Evolutionary conservation across 2,113 vertebrate genomes (phyloP), one percentile per base, ranked within the genome.

Genomic region (Macquaria australasica): DNA sequence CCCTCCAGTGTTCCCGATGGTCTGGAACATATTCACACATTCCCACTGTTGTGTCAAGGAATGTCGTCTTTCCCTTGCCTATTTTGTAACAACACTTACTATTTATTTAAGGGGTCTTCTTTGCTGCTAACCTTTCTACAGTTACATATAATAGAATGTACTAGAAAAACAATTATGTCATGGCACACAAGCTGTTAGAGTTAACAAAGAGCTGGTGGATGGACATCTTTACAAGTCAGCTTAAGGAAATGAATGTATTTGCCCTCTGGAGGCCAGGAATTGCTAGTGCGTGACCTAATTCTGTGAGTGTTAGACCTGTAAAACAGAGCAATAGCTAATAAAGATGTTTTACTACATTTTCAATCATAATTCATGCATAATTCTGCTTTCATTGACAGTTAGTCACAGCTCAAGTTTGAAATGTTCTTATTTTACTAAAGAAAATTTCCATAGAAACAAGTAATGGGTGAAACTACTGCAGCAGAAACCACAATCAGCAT

Each of bases 251-350:
- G 11, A 5, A 37, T 43, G 15, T 48, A 79, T 80, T 73, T 82
- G 83, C 79, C 84, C 79, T 56, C 86, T 84, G 41, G 79, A 90
- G 89, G 86, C 18, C 3, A 48, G 37, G 6, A 66, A 20, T 39
- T 84, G 81, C 23, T 85, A 85, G 20, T 78, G 34, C 84, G 79
- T 58, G 25, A 21, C 25, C 37, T 48, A 14, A 62, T 69, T 68
- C 51, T 72, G 25, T 60, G 9, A 25, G 8, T 8, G 1, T 43
- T 50, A 12, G 1, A 67, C 50, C 11, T 37, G 6, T 5, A 34
- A n/a, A 48, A 4, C 37, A 55, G 12, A 34, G 43, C 6, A 23
- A 56, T 0, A 45, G 34, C 28, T 25, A 58, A 41, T 4, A 23
- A 34, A 23, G 6, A 20, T 14, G 23, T 45, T 50, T 43, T 53